Evolutionary conservation across 2,888 invertebrate genomes (phyloP).

Genomic region (Hermaeophaga mercurialis): DNA sequence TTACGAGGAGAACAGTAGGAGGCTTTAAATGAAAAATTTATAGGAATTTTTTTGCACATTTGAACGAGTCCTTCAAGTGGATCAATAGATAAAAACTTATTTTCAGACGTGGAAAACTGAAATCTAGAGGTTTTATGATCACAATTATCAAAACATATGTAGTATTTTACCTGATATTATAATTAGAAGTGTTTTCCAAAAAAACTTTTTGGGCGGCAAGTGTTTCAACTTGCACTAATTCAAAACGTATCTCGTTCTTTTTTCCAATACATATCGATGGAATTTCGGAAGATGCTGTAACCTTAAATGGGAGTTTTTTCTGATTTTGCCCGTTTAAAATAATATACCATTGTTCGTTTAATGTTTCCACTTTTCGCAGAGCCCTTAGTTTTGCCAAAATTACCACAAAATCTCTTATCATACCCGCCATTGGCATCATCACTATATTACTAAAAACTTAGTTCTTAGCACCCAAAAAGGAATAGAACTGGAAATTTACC

Average conservation of each 20-base stretch:
- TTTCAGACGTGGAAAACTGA: conserved; percentile 24
- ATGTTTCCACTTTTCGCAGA: conserved; percentile 42
- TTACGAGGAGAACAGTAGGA: conserved; percentile 33
- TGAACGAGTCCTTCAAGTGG: conserved; percentile 39
- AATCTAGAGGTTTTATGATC: conserved; percentile 31
- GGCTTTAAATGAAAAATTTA: conserved; percentile 36
- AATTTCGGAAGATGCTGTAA: conserved; percentile 55
- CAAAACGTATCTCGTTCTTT: conserved; percentile 51
- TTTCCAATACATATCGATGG: conserved; percentile 49
- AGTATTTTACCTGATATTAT: conserved; percentile 51
- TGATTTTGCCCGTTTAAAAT: conserved; percentile 55
- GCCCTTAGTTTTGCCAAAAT: conserved; percentile 54
- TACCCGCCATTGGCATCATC: conserved; percentile 58
- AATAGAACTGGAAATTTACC: too few relatives aligned
- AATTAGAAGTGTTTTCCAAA: conserved; percentile 55
- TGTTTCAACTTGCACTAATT: conserved; percentile 53
- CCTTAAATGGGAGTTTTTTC: conserved; percentile 49
- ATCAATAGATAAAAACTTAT: conserved; percentile 30
- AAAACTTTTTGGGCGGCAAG: conserved; percentile 46
- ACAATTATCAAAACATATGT: too few relatives aligned
- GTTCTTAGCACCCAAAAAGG: too few relatives aligned
- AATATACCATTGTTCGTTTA: conserved; percentile 57
- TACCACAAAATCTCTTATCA: conserved; percentile 54
- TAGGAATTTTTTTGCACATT: conserved; percentile 38
- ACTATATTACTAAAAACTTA: conserved; percentile 16